A percentile compares a stretch with the other conserved stretches of the same genome.
Evolutionary conservation across 2,888 invertebrate species (phyloP).

Genomic region (Plebejus melissa): DNA sequence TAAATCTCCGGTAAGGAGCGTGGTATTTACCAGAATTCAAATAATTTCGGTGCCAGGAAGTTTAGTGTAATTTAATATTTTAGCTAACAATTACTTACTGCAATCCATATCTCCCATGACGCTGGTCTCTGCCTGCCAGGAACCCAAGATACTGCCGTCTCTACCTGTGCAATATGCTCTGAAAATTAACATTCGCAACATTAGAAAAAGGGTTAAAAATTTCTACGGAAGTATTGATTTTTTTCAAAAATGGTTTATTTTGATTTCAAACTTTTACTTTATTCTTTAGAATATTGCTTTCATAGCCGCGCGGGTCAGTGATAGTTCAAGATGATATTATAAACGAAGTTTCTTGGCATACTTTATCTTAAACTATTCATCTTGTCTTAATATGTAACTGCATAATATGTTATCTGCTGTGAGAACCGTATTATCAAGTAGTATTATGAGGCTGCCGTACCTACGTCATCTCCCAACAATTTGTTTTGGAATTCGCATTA

Average conservation of each 20-base stretch:
- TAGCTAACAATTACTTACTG: constrained; percentile 70
- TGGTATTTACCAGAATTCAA: no score
- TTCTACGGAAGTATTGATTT: no score
- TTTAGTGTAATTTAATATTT: no score
- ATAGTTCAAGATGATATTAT: no score
- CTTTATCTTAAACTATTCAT: neutral
- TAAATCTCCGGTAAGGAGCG: no score
- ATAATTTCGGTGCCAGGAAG: no score
- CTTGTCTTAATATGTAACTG: neutral
- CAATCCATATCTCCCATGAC: constrained; percentile 72
- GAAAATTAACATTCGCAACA: constrained; percentile 35
- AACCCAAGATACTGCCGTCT: constrained; percentile 76
- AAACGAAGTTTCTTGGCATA: neutral
- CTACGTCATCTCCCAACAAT: constrained; percentile 1
- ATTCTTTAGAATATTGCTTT: no score
- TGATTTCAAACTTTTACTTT: no score
- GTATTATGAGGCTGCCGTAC: neutral
- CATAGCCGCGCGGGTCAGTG: no score
- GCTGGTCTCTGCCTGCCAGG: constrained; percentile 67
- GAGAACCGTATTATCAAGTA: neutral
- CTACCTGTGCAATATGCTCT: constrained; percentile 82
- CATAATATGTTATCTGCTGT: constrained; percentile 3
- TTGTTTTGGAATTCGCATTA: constrained; percentile 7
- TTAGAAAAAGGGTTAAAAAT: neutral
- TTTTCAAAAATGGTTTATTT: no score